Percentiles rank a stretch among this genome's conserved stretches.
Conservation (phyloP, 2,113 vertebrate species). For the Columba livia region DNA sequence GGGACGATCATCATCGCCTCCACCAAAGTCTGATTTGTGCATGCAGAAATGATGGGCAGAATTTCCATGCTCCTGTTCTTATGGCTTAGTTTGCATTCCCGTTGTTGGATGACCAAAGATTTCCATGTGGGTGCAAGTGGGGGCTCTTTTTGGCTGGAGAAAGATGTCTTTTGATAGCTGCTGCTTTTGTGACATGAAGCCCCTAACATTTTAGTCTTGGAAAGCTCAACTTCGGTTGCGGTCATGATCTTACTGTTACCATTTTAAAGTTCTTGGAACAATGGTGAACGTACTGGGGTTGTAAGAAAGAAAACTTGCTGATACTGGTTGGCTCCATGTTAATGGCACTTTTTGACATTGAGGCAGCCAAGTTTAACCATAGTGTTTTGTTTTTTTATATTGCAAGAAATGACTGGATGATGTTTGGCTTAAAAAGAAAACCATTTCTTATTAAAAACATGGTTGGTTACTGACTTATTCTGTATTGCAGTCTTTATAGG, state of each 20-base stretch:
- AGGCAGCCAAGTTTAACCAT: not conserved
- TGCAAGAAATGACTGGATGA: not conserved
- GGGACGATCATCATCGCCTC: not conserved
- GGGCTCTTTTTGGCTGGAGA: not conserved
- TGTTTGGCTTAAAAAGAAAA: conserved; percentile 31
- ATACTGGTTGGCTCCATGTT: not conserved
- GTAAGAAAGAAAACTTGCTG: not conserved
- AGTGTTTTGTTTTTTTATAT: not conserved
- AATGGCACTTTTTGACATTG: not conserved
- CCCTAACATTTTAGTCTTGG: not conserved
- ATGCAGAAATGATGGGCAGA: not conserved
- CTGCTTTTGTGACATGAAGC: not conserved
- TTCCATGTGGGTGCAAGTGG: not conserved
- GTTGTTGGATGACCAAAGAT: not conserved
- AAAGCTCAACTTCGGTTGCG: not conserved
- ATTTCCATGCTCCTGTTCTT: not conserved
- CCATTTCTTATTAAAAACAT: conserved; percentile 10
- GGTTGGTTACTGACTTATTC: conserved; percentile 50
- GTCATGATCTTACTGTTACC: not conserved
- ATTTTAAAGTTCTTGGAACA: not conserved
- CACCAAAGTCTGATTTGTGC: not conserved
- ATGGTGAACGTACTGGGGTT: not conserved
- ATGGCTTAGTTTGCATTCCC: not conserved
- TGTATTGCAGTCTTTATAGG: not conserved
- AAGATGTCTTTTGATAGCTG: not conserved